Percentiles rank a stretch among this genome's conserved stretches.
Evolutionary conservation across 2,888 invertebrate species (phyloP).

Genomic region (Mellilla xanthometata): DNA sequence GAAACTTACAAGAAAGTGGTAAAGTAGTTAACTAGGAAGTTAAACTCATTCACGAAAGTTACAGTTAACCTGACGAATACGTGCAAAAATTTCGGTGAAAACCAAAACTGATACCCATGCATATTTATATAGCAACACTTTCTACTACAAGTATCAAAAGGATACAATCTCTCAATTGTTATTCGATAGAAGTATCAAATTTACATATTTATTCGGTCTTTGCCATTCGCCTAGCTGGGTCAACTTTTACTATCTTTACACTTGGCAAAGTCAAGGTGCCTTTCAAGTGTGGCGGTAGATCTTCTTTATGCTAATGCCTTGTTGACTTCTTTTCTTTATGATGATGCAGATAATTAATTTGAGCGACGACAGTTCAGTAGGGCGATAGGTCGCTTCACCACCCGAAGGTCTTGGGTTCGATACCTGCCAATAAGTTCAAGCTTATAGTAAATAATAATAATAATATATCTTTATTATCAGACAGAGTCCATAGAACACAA

Average conservation of each 20-base stretch:
- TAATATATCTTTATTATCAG: too few relatives aligned
- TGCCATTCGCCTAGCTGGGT: conserved; percentile 19
- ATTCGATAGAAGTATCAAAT: conserved; percentile 11
- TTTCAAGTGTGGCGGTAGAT: neutral
- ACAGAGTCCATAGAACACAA: too few relatives aligned
- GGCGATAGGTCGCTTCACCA: too few relatives aligned
- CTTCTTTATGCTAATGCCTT: neutral
- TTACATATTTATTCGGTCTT: conserved; percentile 18
- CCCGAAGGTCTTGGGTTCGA: too few relatives aligned
- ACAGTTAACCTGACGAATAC: neutral
- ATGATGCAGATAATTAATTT: too few relatives aligned
- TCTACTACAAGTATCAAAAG: conserved; percentile 17
- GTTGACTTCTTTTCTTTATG: too few relatives aligned
- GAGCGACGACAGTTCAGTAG: too few relatives aligned
- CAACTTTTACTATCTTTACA: conserved; percentile 17
- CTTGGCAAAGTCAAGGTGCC: conserved; percentile 14
- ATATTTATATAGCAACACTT: conserved; percentile 16
- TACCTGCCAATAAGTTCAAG: too few relatives aligned
- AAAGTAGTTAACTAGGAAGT: too few relatives aligned
- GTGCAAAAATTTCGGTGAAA: conserved; percentile 14
- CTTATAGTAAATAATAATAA: too few relatives aligned
- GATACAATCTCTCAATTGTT: conserved; percentile 15
- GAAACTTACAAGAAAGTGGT: too few relatives aligned
- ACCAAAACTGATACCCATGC: conserved; percentile 4
- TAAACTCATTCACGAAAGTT: too few relatives aligned